Base-by-base conservation (phyloP, 2,113 vertebrate species). In the Anoura caudifer region DNA sequence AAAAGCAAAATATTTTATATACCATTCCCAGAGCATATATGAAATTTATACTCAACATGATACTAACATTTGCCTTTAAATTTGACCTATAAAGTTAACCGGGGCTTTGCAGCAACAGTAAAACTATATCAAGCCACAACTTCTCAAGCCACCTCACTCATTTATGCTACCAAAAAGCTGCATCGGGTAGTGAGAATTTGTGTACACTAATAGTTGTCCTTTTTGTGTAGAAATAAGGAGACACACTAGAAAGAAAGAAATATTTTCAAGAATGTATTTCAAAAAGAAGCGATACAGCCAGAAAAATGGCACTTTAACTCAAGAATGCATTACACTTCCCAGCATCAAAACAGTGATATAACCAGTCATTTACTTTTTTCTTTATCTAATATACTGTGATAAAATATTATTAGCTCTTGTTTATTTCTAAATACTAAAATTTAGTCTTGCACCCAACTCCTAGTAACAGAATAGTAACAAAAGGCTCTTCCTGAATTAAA, bases 11-110 rank as follows among this genome's bases (percentile, higher is more conserved):
- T 59, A 63, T 47, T 97, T 86, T 45, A 63, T 22, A 76, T 61
- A 38, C 33, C n/a, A 43, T 54, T 9, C 69, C 67, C 69, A 59
- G 76, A 95, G 41, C 80, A 94, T 85, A 82, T 87, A 2, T 20
- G 67, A 93, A 43, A 70, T n/a, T 90, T 22, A 93, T 70, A 83
- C 20, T 70, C 47, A 95, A 90, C 0, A 0, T 59, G 26, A 83
- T 50, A 63, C 26, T 63, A 12, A 61, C 47, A 84, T 14, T 50
- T 92, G 72, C 38, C 65, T 91, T 97, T 94, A 83, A 98, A 96
- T 97, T 94, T 38, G 54, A 10, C 45, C 85, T 96, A 52, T 94
- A 93, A 85, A 90, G 11, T 72, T 96, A 38, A 88, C 47, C n/a
- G 50, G 69, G 67, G 26, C 41, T 96, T 91, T 91, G 76, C 1